Percentiles rank a stretch among this genome's conserved stretches.
Evolutionary conservation across 2,113 vertebrate genomes (phyloP).

Genomic region (Upupa epops): DNA sequence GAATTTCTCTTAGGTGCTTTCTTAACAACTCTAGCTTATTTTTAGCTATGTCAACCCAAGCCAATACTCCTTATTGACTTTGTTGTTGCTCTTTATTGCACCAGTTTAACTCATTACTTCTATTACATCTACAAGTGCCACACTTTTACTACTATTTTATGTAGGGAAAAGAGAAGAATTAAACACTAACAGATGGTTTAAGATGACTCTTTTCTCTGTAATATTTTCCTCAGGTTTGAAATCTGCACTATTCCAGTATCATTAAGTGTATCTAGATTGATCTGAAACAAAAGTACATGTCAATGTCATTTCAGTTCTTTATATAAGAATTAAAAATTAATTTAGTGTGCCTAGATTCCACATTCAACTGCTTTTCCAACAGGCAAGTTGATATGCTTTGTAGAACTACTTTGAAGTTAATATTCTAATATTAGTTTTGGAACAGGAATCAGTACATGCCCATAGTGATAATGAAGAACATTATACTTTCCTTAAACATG

Average conservation of each 20-base stretch:
- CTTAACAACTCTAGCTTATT: background rate
- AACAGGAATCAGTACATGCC: background rate
- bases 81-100: background rate
- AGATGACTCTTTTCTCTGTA: background rate
- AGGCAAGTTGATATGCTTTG: background rate
- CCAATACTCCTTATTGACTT: background rate
- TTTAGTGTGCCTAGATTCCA: background rate
- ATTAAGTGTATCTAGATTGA: background rate
- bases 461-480: background rate
- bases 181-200: background rate
- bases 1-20: background rate
- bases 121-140: background rate
- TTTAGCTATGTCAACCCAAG: background rate
- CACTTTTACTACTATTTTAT: background rate
- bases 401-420: background rate
- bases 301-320: too few relatives aligned
- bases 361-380: background rate
- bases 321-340: background rate
- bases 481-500: background rate
- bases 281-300: background rate
- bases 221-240: background rate
- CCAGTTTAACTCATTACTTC: background rate
- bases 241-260: background rate
- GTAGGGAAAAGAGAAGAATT: background rate
- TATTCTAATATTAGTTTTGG: background rate